These are phyloP conservation scores for Conistra vaccinii DNA, from an alignment of 2,888 invertebrate species.

Conservation along the genomic window DNA sequence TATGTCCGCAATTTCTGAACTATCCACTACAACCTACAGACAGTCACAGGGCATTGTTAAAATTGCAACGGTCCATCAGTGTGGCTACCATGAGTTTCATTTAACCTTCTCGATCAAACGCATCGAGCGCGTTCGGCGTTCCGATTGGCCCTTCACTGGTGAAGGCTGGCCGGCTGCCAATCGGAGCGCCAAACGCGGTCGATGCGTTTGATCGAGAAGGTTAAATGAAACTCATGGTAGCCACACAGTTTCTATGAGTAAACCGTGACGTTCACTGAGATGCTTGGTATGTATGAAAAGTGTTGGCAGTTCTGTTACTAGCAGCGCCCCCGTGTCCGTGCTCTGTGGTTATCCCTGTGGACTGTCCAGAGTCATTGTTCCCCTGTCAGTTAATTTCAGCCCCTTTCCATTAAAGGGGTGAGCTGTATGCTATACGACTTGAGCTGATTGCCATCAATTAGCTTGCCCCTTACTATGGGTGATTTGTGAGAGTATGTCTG, in stretches of 20 bases:
- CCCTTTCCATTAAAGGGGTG: not conserved
- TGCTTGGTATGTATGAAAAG: not conserved
- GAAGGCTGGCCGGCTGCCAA: no score
- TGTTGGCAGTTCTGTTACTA: not conserved
- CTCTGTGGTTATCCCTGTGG: not conserved
- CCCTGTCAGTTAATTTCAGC: not conserved
- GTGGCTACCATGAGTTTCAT: no score
- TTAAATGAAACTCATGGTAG: no score
- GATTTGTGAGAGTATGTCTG: not conserved
- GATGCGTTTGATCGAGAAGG: no score
- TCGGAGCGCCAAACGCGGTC: no score
- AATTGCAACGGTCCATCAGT: not conserved
- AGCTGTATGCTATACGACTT: not conserved
- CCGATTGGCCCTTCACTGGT: no score
- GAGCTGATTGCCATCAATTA: not conserved
- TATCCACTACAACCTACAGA: no score
- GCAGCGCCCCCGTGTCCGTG: not conserved
- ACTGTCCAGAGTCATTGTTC: not conserved
- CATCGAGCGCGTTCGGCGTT: no score
- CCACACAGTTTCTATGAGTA: not conserved
- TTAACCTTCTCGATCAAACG: no score
- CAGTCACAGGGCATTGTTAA: not conserved
- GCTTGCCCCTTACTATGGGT: not conserved
- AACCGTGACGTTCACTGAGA: not conserved
- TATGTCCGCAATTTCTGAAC: slow-evolving; percentile 35